A percentile compares a stretch with the other conserved stretches of the same genome.
These are phyloP conservation scores for Habrosyne pyritoides DNA, from an alignment of 2,888 invertebrate genomes.

Conservation along the genomic window DNA sequence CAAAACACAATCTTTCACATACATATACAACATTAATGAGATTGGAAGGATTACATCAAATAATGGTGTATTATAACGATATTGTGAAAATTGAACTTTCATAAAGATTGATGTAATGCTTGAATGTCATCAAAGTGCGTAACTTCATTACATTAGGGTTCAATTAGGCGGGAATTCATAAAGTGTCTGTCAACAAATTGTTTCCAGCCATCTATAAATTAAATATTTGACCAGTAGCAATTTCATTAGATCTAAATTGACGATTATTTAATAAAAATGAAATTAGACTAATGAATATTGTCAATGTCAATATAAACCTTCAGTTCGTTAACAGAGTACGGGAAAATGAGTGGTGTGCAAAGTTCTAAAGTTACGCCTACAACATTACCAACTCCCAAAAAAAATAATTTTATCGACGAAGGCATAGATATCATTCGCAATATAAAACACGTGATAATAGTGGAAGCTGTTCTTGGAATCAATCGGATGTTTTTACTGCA, in stretches of 20 bases:
- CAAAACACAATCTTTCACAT: too few relatives aligned
- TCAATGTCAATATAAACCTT: neutral
- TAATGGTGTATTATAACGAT: too few relatives aligned
- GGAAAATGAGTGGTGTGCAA: slow-evolving; percentile 27
- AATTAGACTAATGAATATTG: neutral
- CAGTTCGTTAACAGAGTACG: neutral
- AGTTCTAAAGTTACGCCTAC: slow-evolving; percentile 43
- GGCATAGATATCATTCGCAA: slow-evolving; percentile 26
- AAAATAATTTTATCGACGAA: slow-evolving; percentile 31
- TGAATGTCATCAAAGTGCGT: neutral
- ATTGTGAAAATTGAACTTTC: too few relatives aligned
- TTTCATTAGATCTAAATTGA: slow-evolving; percentile 1
- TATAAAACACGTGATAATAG: slow-evolving; percentile 35
- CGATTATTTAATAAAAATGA: neutral
- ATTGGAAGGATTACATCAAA: too few relatives aligned
- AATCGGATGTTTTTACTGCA: slow-evolving; percentile 48
- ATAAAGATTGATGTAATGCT: neutral
- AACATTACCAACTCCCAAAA: slow-evolving; percentile 21
- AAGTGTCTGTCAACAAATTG: slow-evolving; percentile 4
- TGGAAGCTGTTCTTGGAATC: slow-evolving; percentile 42
- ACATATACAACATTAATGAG: too few relatives aligned
- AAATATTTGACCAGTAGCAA: neutral
- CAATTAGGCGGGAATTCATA: neutral
- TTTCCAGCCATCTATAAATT: slow-evolving; percentile 2
- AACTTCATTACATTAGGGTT: neutral